These are phyloP conservation scores for Bagarius yarrelli DNA, from an alignment of 2,113 vertebrate species.

Conservation along the genomic window DNA sequence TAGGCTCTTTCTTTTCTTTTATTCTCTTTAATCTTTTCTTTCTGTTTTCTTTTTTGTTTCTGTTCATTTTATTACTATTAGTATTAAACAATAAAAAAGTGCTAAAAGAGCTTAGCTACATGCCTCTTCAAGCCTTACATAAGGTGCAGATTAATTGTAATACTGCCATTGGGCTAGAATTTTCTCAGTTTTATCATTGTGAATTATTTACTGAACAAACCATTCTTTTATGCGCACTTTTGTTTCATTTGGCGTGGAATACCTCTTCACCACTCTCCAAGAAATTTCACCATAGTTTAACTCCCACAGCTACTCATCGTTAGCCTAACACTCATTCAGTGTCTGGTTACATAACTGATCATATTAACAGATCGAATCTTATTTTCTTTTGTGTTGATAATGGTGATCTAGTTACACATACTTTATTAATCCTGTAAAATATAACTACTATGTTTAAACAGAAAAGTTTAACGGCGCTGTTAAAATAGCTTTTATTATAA, in stretches of 20 bases:
- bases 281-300: constrained; percentile 28
- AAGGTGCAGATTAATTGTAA: background rate
- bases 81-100: background rate
- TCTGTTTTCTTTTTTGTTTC: background rate
- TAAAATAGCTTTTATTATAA: too few relatives aligned
- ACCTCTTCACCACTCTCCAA: background rate
- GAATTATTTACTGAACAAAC: constrained; percentile 12
- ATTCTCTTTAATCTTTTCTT: too few relatives aligned
- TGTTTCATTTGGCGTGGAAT: constrained; percentile 25
- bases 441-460: background rate
- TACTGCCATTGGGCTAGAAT: background rate
- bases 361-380: background rate
- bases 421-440: background rate
- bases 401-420: background rate
- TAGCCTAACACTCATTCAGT: constrained; percentile 11
- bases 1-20: background rate
- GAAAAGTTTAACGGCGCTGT: too few relatives aligned
- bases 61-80: background rate
- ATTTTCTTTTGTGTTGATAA: background rate
- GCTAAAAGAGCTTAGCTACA: background rate
- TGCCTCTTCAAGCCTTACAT: background rate
- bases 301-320: constrained; percentile 2
- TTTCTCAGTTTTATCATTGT: background rate
- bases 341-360: background rate
- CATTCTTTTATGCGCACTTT: constrained; percentile 8